phyloP scores from a whole-genome alignment of 2,888 invertebrate species.

The Periphyllus acericola region DNA sequence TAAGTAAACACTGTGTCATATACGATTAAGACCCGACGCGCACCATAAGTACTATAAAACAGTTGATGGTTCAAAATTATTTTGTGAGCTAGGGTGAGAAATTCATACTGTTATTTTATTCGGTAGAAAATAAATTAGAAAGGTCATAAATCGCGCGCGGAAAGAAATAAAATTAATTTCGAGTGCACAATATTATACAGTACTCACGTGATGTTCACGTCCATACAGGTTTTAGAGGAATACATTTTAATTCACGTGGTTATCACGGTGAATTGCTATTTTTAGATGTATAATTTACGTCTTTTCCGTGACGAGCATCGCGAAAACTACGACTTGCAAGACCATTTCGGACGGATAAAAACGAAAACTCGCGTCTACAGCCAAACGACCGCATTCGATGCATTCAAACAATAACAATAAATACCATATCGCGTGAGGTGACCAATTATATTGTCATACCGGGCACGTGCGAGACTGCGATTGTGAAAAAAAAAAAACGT shows the following conservation, averaged over 20 bases:
- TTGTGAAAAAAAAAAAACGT: neutral
- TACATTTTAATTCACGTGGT: neutral
- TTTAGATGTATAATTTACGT: neutral
- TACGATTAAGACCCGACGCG: neutral
- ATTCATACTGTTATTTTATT: neutral
- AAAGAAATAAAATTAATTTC: too few species aligned
- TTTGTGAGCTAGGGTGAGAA: neutral
- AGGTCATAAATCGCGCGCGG: neutral
- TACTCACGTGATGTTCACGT: neutral
- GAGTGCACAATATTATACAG: too few species aligned
- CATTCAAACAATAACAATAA: too few species aligned
- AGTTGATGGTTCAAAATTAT: neutral
- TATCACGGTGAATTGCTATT: neutral
- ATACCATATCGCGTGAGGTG: neutral
- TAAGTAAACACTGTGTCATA: conserved; percentile 10
- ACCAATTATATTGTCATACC: neutral
- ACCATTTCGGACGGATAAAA: neutral
- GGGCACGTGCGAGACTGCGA: neutral
- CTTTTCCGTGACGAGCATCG: neutral
- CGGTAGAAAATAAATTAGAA: neutral
- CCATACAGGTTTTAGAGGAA: neutral
- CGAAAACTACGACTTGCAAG: neutral
- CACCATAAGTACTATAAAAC: neutral
- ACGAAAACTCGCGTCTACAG: neutral
- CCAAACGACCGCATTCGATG: too few species aligned